A percentile compares a stretch with the other conserved stretches of the same genome.
Evolutionary conservation across 2,797 vertebrate species (phyloP).

Genomic region (Typhlichthys eigenmanni): DNA sequence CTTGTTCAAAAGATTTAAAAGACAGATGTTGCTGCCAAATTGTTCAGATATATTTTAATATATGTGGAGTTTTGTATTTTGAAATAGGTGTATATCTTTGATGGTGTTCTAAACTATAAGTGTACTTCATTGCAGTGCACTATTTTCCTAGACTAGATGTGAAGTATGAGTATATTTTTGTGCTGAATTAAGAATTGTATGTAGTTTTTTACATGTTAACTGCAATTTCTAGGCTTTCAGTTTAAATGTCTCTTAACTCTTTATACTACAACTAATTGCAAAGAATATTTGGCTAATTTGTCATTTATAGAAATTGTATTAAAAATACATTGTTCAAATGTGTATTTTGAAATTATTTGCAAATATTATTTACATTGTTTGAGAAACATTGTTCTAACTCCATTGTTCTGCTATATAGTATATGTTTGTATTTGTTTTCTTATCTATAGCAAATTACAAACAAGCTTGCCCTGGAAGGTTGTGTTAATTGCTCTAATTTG

Average conservation of each 20-base stretch:
- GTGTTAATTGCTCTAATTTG: constrained; percentile 55
- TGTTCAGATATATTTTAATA: constrained; percentile 66
- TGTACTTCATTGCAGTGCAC: constrained; percentile 66
- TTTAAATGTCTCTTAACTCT: constrained; percentile 35
- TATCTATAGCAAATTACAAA: constrained; percentile 1
- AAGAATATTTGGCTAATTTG: constrained; percentile 16
- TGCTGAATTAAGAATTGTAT: constrained; percentile 53
- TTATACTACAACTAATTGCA: constrained; percentile 32
- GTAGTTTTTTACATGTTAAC: constrained; percentile 23
- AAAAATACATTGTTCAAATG: constrained; percentile 22
- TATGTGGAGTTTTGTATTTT: constrained; percentile 65
- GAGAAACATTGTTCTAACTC: constrained; percentile 27
- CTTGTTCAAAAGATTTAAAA: constrained; percentile 34
- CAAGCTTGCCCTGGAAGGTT: constrained; percentile 18
- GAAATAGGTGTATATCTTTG: constrained; percentile 58
- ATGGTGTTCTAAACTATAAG: constrained; percentile 43
- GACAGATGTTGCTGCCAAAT: constrained; percentile 45
- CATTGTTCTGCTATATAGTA: no score
- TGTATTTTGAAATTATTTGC: constrained; percentile 27
- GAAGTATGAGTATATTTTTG: constrained; percentile 73
- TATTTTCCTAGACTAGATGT: constrained; percentile 74
- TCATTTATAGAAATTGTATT: constrained; percentile 8
- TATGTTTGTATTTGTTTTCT: no score
- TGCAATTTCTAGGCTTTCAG: constrained; percentile 19
- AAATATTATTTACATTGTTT: constrained; percentile 35